Evolutionary conservation across 2,888 invertebrate genomes (phyloP), one percentile per base, ranked within the genome.

Genomic region (Lottia gigantea): DNA sequence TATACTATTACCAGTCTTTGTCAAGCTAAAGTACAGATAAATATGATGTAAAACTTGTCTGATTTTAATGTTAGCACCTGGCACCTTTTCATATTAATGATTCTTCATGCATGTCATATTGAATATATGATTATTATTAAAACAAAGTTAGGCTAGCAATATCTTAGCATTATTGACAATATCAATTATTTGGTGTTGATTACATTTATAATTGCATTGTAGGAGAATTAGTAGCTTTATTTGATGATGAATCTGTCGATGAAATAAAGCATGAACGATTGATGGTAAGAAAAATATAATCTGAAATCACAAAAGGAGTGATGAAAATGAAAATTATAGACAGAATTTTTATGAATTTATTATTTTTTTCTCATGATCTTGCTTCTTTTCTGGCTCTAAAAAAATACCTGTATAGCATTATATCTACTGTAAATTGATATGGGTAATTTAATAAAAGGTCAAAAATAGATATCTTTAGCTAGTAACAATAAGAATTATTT

Each of bases 261-360:
- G 85, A 87, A 64, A 82, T 90, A 19, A 90, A 90, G 76, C 82
- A 87, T 71, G 89, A 90, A 72, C 79, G 90, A 72, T 79, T 86
- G 23, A 79, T 89, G 74, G 89, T 90, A 71, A 82, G 83, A 75
- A 62, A 40, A 40, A 31, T 6, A 31, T 31, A 31, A 31, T 31
- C 46, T 70, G 3, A 8, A 46, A 15, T 25, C 12, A 55, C n/a
- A 55, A 55, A 19, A 6, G 25, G 46, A 65, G 46, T n/a, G n/a
- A n/a, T 19, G 45, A 26, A 16, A 25, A 66, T 40, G 16, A 65
- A 16, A n/a, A 45, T 19, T 63, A 64, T n/a, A 16, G 25, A 16
- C 4, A 8, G 25, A 23, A 16, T 23, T 26, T 46, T 26, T 16
- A 23, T 78, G 75, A 71, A 69, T 79, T 47, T 71, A 19, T 64